Conservation (phyloP, 1,140 invertebrate species). For the Drosophila subpulchrella region DNA sequence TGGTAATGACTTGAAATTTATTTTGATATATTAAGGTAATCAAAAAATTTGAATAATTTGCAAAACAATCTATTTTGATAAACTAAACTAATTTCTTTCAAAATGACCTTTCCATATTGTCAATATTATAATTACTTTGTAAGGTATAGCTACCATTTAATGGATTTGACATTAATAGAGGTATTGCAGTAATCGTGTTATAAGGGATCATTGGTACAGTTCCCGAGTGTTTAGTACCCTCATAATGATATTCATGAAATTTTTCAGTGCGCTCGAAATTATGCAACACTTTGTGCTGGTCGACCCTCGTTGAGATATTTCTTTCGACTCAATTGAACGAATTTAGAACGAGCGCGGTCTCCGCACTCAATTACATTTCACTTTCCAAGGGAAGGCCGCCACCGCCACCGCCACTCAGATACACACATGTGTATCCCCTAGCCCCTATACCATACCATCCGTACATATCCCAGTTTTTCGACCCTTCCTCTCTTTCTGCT, state of each 20-base stretch:
- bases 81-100: too few species aligned
- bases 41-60: too few species aligned
- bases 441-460: slow-evolving; percentile 4
- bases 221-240: background rate
- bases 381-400: slow-evolving; percentile 76
- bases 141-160: too few species aligned
- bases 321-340: slow-evolving; percentile 62
- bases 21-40: too few species aligned
- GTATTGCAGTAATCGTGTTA: background rate
- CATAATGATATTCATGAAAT: slow-evolving; percentile 39
- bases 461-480: background rate
- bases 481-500: slow-evolving; percentile 21
- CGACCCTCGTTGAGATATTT: slow-evolving; percentile 21
- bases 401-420: slow-evolving; percentile 51
- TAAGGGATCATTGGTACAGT: background rate
- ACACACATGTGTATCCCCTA: slow-evolving; percentile 33
- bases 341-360: slow-evolving; percentile 60
- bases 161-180: background rate
- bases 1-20: background rate
- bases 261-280: slow-evolving; percentile 53
- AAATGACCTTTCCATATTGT: too few species aligned
- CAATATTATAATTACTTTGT: too few species aligned
- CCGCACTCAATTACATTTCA: slow-evolving; percentile 74
- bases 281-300: slow-evolving; percentile 50
- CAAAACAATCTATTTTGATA: too few species aligned